Base-by-base conservation (phyloP, 1,140 invertebrate species). In the Druon quercuslanigerum region DNA sequence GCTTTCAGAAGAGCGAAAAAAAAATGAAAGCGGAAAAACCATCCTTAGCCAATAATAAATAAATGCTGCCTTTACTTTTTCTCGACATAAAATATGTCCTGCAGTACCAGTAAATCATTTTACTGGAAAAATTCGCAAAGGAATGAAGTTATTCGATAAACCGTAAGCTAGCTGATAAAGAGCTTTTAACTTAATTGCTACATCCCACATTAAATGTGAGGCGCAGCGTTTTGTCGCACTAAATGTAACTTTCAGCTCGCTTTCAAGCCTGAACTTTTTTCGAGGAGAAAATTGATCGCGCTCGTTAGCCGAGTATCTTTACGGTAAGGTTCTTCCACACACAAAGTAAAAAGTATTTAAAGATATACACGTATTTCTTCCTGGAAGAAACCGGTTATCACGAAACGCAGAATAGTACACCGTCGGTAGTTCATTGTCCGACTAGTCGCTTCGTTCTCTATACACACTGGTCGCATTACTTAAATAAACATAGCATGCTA, bases 361-460 rank as follows among this genome's bases (percentile, higher is more conserved):
- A 78, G 76, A 76, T 1, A 4, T 20, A 51, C 60, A 51, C 60
- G 71, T 33, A 74, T 72, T 76, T 5, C 40, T 74, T 78, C 52
- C 77, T 70, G 46, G 33, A 75, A 73, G 52, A 78, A 83, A 83
- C 82, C 82, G 82, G 82, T 83, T 80, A 77, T 78, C 80, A 79
- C 75, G 79, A 83, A 83, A 80, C 75, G 78, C 79, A 57, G n/a
- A 73, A 73, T 79, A 78, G 76, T 66, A 75, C 73, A 79, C 72
- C 80, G 81, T 83, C 74, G 82, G 77, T 77, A 79, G 82, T 83
- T 83, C 79, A 83, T 83, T 83, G 82, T 83, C 82, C 82, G 77
- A 56, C 72, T 73, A 72, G 75, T 76, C 72, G 74, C 74, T 19
- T 74, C 52, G 76, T 57, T 78, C 80, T 50, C 52, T 40, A 20